Base-by-base conservation (phyloP, 2,797 vertebrate genomes). In the Mus spretus region DNA sequence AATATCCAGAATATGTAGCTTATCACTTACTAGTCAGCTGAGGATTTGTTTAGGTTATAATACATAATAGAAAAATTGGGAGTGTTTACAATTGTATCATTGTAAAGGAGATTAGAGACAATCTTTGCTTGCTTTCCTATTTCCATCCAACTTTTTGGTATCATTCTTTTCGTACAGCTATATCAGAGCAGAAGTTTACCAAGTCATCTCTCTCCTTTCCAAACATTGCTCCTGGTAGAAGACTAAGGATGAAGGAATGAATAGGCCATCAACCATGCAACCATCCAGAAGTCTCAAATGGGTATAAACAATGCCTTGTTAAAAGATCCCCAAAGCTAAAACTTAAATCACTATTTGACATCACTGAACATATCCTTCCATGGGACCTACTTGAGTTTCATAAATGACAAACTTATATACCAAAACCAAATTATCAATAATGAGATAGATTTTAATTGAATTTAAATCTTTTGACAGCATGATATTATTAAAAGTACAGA, bases 341-440 rank as follows among this genome's bases (percentile, higher is more conserved):
- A 53, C 47, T 65, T 24, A 44, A 63, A 80, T 83, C 40, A 55
- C 22, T 26, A 1, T 44, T 83, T 89, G 74, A 59, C 22, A 59
- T 59, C 37, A 83, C 8, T 14, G 14, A 87, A 17, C 19, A 77
- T 34, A 75, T 6, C 20, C 47, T 88, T 8, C 53, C 31, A 57
- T 12, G 9, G 53, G 13, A n/a, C 31, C 17, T 85, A 24, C 72
- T 44, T 89, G 50, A 83, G 37, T n/a, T 91, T 93, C 61, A 89
- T 2, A 91, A 19, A 92, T 91, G 57, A 81, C 28, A 20, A 75
- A 95, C 53, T 34, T 92, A 91, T 34, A 90, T 4, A 67, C n/a
- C 40, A 95, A 65, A n/a, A 89, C 90, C 26, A 95, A 87, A 95
- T 80, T 83, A 31, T 34, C 88, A 90, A 26, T 86, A 80, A 80